Evolutionary conservation across 92 coral and sea anemone species (phyloP), one percentile per base, ranked within the genome.

Genomic region (Blastomussa wellsi): DNA sequence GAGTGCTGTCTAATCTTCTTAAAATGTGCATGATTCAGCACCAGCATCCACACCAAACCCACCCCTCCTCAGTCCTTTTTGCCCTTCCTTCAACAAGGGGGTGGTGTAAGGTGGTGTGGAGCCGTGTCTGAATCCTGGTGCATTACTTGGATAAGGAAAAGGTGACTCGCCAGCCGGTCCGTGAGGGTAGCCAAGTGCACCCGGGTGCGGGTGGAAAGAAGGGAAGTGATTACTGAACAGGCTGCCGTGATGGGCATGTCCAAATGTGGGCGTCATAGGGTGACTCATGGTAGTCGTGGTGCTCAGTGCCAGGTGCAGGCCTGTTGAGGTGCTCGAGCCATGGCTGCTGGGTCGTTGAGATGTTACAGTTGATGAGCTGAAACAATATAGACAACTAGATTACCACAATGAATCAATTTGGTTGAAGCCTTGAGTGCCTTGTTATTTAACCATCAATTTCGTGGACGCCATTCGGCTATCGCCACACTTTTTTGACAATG

Each of bases 161-260:
- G 97, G 84, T 59, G 97, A 78, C 84, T 91, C 97, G 82, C 88
- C 94, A 85, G 88, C 77, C 49, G 92, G 94, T 53, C 93, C 92
- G 48, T 90, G 98, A 42, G 90, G 88, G 77, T 94, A 92, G 59
- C 92, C 92, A 76, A 94, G 37, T 29, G 95, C 93, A 48, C 95
- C 94, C 24, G 95, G 81, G 68, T 91, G 93, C 51, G 95, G 84
- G 77, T 89, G 95, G 68, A 92, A 92, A 31, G 98, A 83, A 20
- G 94, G 90, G 88, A 94, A 94, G 80, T 94, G 98, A 17, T 95
- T n/a, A n/a, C n/a, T 95, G 83, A 92, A 94, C 85, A 94, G 84
- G 53, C 91, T 47, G 81, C 93, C 82, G 49, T 90, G 98, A 69
- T 77, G 91, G 71, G 90, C 48, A 78, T 84, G 91, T n/a, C 95